Evolutionary conservation across 1,140 invertebrate species (phyloP).

Genomic region (Ostrea denselamellosa): DNA sequence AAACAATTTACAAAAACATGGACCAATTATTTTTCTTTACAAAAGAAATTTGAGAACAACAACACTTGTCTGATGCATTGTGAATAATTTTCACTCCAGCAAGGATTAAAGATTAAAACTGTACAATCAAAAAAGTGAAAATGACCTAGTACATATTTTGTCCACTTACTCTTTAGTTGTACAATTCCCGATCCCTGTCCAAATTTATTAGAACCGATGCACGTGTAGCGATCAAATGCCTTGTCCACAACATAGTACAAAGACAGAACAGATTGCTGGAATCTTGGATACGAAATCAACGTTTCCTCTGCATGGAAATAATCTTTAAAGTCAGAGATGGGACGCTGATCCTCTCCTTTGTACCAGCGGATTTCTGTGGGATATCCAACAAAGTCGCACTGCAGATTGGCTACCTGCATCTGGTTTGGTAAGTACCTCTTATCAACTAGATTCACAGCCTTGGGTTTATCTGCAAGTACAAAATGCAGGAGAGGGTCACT

Average conservation of each 20-base stretch:
- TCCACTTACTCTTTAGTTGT: slow-evolving; percentile 43
- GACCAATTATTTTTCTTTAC: too few species aligned
- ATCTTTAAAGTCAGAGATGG: background rate
- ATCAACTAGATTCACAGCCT: slow-evolving; percentile 36
- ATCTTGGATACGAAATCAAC: background rate
- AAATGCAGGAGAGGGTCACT: background rate
- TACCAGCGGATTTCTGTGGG: slow-evolving; percentile 50
- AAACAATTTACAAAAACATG: too few species aligned
- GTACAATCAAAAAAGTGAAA: background rate
- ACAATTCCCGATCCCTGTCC: slow-evolving; percentile 40
- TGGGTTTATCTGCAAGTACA: slow-evolving; percentile 44
- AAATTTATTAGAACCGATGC: slow-evolving; percentile 51
- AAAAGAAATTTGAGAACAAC: too few species aligned
- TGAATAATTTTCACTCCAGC: too few species aligned
- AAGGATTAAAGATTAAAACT: too few species aligned
- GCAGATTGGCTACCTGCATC: slow-evolving; percentile 22
- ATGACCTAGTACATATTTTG: background rate
- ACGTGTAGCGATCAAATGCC: slow-evolving; percentile 54
- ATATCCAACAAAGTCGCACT: slow-evolving; percentile 52
- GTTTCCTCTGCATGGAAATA: background rate
- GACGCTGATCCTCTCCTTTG: slow-evolving; percentile 35
- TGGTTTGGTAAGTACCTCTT: slow-evolving; percentile 14
- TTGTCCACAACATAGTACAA: slow-evolving; percentile 43
- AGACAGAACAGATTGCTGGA: background rate
- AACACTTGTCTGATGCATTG: too few species aligned